These are phyloP conservation scores for Erithacus rubecula DNA, from an alignment of 2,797 vertebrate species.

Conservation along the genomic window DNA sequence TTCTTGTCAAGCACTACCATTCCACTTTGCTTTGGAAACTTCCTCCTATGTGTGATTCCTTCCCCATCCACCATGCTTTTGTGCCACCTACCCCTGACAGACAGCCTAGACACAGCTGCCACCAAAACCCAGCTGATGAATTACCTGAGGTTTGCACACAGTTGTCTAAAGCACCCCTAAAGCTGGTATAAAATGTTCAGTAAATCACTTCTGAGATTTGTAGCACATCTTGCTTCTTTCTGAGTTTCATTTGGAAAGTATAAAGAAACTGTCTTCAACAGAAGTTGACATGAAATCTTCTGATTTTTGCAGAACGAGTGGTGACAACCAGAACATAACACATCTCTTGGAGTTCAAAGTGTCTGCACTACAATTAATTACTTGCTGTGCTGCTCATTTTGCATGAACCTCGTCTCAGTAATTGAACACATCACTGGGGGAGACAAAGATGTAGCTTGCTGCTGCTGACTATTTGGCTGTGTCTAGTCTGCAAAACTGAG, in stretches of 20 bases:
- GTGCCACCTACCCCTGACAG: neutral
- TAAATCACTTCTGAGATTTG: neutral
- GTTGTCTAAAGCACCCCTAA: neutral
- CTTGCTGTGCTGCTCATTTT: conserved; percentile 62
- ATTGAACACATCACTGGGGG: conserved; percentile 42
- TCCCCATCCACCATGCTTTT: neutral
- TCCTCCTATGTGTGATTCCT: neutral
- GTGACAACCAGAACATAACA: conserved; percentile 36
- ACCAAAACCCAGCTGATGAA: neutral
- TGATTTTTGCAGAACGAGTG: conserved; percentile 56
- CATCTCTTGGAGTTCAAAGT: conserved; percentile 59
- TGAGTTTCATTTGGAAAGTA: neutral
- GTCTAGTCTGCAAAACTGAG: neutral
- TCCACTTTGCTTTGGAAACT: neutral
- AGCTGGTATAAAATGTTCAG: neutral
- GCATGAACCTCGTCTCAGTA: conserved; percentile 59
- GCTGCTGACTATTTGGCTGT: neutral
- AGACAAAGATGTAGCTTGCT: conserved; percentile 33
- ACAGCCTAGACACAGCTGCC: neutral
- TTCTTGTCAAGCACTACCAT: neutral
- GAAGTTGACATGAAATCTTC: conserved; percentile 33
- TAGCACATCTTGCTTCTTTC: neutral
- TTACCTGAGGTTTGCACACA: neutral
- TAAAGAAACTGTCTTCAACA: conserved; percentile 55
- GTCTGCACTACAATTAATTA: conserved; percentile 69